A percentile compares a stretch with the other conserved stretches of the same genome.
phyloP scores from a whole-genome alignment of 1,140 invertebrate genomes.

The Glossosoma conforme region DNA sequence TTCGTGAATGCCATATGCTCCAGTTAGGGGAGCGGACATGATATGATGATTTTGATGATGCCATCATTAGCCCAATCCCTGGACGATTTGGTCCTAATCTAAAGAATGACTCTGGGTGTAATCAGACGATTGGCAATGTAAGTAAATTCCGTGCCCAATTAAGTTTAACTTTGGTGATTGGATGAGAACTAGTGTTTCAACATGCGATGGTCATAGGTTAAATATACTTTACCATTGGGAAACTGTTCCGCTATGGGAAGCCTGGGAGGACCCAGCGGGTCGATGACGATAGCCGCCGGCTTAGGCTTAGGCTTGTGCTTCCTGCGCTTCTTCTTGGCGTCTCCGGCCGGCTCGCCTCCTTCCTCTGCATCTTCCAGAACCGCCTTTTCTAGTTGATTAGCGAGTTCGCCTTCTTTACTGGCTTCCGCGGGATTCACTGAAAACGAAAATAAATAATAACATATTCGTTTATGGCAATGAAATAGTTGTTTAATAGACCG shows the following conservation, averaged over 20 bases:
- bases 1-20: no score
- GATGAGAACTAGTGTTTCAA: no score
- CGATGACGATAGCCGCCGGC: conserved; percentile 33
- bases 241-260: conserved; percentile 83
- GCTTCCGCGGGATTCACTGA: not conserved
- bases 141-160: no score
- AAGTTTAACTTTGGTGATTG: conserved; percentile 9
- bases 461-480: not conserved
- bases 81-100: no score
- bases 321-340: conserved; percentile 62
- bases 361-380: conserved; percentile 20
- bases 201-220: not conserved
- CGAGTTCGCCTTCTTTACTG: conserved; percentile 6
- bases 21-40: no score
- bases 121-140: no score
- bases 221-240: conserved; percentile 58
- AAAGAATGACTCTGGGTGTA: no score
- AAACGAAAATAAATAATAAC: conserved; percentile 8
- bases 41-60: no score
- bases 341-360: conserved; percentile 38
- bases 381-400: conserved; percentile 6
- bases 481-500: no score
- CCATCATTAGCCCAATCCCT: no score
- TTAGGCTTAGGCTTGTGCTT: conserved; percentile 50
- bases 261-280: conserved; percentile 79